These are phyloP conservation scores for Haliclona indistincta DNA, from an alignment of 37 sponge, comb jelly and placozoan genomes.

Conservation along the genomic window DNA sequence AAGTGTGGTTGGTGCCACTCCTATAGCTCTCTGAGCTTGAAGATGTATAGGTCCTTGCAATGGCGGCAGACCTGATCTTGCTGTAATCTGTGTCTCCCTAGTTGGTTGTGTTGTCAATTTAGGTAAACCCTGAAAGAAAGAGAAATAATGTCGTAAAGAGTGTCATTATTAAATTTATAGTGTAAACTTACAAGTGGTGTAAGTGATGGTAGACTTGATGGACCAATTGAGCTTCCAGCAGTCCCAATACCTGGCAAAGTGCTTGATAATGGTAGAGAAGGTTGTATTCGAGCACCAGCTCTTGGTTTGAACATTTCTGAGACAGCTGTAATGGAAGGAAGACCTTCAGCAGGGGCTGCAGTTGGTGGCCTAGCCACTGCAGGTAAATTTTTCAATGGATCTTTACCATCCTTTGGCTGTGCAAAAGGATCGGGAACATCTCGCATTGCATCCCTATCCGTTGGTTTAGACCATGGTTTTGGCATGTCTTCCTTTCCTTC, in stretches of 20 bases:
- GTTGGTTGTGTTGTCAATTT: neutral
- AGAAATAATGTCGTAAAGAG: neutral
- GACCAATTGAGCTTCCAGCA: neutral
- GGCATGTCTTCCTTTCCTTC: constrained; percentile 43
- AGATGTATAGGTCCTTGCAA: constrained; percentile 2
- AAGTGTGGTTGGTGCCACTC: neutral
- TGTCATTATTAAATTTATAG: neutral
- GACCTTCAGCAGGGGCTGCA: constrained; percentile 50
- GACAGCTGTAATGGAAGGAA: constrained; percentile 60
- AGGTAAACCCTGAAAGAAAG: constrained; percentile 58
- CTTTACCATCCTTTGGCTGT: too few relatives aligned
- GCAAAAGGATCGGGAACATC: constrained; percentile 79
- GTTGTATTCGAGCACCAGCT: constrained; percentile 31
- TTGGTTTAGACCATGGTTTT: constrained; percentile 66
- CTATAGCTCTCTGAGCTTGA: constrained; percentile 33
- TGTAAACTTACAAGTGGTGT: constrained; percentile 44
- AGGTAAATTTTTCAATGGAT: constrained; percentile 46
- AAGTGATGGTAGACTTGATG: constrained; percentile 2
- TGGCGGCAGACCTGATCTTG: too few relatives aligned
- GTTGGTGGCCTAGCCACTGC: constrained; percentile 53
- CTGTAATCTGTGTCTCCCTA: too few relatives aligned
- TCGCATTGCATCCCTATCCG: constrained; percentile 64
- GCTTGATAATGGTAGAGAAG: constrained; percentile 7
- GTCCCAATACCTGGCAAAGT: neutral
- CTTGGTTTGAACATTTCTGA: constrained; percentile 58